phyloP scores from a whole-genome alignment of 2,113 vertebrate species.

The Pleuronectes platessa region DNA sequence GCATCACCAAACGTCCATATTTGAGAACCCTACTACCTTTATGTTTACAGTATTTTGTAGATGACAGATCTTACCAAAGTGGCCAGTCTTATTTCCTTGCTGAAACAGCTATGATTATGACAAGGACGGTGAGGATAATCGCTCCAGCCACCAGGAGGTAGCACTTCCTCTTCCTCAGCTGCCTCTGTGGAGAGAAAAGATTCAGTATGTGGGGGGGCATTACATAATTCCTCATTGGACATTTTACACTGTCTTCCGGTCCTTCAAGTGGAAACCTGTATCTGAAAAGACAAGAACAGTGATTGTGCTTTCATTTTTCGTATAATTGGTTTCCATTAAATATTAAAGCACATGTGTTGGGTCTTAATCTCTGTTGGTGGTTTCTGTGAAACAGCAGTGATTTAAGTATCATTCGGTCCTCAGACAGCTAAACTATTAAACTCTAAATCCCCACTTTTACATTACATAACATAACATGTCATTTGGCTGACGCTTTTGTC shows the following conservation, averaged over 20 bases:
- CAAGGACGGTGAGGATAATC: conserved; percentile 73
- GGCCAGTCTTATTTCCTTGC: conserved; percentile 75
- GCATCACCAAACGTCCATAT: background rate
- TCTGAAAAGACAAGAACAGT: background rate
- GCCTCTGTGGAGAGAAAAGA: conserved; percentile 70
- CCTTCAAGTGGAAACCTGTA: background rate
- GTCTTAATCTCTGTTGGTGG: background rate
- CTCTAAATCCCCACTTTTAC: background rate
- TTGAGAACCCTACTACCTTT: background rate
- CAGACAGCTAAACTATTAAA: background rate
- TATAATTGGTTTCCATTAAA: background rate
- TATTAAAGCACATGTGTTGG: background rate
- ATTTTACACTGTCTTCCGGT: too few relatives aligned
- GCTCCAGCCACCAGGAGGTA: conserved; percentile 76
- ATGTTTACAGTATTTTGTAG: background rate
- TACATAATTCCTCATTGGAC: background rate
- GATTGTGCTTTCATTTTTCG: background rate
- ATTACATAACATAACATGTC: background rate
- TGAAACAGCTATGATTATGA: conserved; percentile 81
- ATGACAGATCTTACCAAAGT: conserved; percentile 62
- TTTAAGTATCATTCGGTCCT: background rate
- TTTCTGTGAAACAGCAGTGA: background rate
- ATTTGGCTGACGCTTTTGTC: too few relatives aligned
- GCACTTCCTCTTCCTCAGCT: conserved; percentile 83
- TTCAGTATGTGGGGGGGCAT: background rate